Evolutionary conservation across 37 sponge, comb jelly and placozoan species (phyloP).

Genomic region (Ianthella basta): DNA sequence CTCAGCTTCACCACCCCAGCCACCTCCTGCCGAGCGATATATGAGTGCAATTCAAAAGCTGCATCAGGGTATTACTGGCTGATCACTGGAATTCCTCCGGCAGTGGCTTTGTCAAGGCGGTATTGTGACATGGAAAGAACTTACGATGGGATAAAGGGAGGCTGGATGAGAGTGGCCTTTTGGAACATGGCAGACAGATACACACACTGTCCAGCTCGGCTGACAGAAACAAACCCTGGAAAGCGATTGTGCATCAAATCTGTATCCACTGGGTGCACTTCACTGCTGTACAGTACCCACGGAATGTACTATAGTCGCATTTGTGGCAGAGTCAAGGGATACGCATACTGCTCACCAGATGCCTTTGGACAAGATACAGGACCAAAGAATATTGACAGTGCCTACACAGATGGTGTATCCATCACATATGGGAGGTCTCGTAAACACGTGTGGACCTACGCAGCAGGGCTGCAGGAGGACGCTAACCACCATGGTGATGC

Average conservation of each 20-base stretch:
- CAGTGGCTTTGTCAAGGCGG: not conserved
- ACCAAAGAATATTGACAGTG: not conserved
- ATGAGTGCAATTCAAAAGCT: not conserved
- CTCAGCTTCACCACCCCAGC: not conserved
- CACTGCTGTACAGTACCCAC: not conserved
- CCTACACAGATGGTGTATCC: constrained; percentile 41
- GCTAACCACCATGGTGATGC: not conserved
- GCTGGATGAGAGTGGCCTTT: not conserved
- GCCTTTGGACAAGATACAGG: not conserved
- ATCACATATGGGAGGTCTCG: constrained; percentile 33
- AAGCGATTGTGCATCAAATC: not conserved
- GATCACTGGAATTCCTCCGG: no score
- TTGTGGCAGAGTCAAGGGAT: constrained; percentile 45
- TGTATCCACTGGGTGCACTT: constrained; percentile 13
- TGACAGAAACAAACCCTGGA: not conserved
- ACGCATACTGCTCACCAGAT: constrained; percentile 36
- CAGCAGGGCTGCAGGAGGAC: not conserved
- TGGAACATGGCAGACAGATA: not conserved
- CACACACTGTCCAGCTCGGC: not conserved
- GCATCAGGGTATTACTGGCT: constrained; percentile 2
- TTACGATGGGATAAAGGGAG: not conserved
- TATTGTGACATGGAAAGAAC: not conserved
- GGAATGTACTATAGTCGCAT: constrained; percentile 36
- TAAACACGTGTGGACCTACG: constrained; percentile 54
- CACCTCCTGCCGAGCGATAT: not conserved